Base-by-base conservation (phyloP, 2,888 invertebrate genomes). In the Chymomyza procnemis region DNA sequence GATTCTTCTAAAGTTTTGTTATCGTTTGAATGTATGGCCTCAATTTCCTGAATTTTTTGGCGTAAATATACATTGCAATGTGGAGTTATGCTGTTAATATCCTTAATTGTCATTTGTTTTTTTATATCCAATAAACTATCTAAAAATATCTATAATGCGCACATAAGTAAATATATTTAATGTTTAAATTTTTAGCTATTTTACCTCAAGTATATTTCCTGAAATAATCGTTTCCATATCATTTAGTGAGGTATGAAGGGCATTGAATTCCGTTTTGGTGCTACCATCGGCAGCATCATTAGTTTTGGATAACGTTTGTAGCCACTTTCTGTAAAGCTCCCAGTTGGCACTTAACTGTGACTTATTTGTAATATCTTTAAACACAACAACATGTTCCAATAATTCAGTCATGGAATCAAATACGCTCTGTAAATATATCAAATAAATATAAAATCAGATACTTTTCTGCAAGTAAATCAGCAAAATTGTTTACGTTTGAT, bases 321-420 rank as follows among this genome's bases (percentile, higher is more conserved):
- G 91, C 87, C 94, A 94, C 90, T 95, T 93, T 86, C 94, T 93
- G 87, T 96, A 97, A 30, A 94, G 92, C 62, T 93, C 93, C 97
- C 97, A 97, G 88, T 95, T 95, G 62, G 93, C 91, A 2, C 78
- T 74, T 8, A 90, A 85, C 46, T 86, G 87, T 0, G 90, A 89
- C 48, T 80, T 81, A 6, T 76, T 68, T 2, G 89, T 76, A 9
- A 91, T 87, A 59, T 90, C 90, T 67, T 91, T 90, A 66, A 97
- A 91, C 14, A 93, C 92, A 21, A 95, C 90, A 19, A 95, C 89
- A 64, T 94, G 91, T n/a, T 94, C 91, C 75, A 95, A 93, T 26
- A 95, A 87, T 84, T 94, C 94, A n/a, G 94, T 93, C 78, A 95
- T 92, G 69, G 93, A 92, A 88, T 93, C 92, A 63, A 90, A 89